These are phyloP conservation scores for Philonicus albiceps DNA, from an alignment of 2,888 invertebrate species.

Conservation along the genomic window DNA sequence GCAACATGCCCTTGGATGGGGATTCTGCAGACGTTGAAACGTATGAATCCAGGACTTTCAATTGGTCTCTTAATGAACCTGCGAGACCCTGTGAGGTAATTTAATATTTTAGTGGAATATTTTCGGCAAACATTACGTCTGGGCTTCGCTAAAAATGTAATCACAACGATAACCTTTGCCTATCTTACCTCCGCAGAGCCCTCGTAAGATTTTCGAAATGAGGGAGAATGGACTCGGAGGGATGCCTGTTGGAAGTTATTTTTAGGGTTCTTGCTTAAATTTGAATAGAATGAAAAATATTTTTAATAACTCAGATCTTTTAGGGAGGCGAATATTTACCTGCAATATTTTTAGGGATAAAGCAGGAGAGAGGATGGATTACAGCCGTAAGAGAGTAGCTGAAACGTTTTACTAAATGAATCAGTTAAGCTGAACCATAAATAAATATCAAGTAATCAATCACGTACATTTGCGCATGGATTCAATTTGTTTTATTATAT, in stretches of 20 bases:
- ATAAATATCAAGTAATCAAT: too few relatives aligned
- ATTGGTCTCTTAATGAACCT: neutral
- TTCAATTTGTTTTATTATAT: too few relatives aligned
- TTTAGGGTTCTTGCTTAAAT: neutral
- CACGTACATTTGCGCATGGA: too few relatives aligned
- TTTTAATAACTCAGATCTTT: neutral
- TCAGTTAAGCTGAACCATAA: too few relatives aligned
- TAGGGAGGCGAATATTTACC: neutral
- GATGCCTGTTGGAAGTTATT: neutral
- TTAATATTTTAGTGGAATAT: slow-evolving; percentile 9
- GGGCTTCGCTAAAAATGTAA: neutral
- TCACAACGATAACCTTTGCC: neutral
- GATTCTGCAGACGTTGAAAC: neutral
- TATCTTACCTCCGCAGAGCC: neutral
- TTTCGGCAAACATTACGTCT: neutral
- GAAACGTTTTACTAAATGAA: too few relatives aligned
- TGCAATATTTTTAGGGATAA: neutral
- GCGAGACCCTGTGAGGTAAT: neutral
- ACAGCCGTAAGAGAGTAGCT: neutral
- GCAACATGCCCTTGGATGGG: neutral
- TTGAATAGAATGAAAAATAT: neutral
- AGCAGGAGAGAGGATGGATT: neutral
- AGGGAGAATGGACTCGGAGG: neutral
- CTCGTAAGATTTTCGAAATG: neutral
- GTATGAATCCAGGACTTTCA: neutral